A percentile compares a stretch with the other conserved stretches of the same genome.
These are phyloP conservation scores for Gasteruption jaculator DNA, from an alignment of 2,888 invertebrate genomes.

Conservation along the genomic window DNA sequence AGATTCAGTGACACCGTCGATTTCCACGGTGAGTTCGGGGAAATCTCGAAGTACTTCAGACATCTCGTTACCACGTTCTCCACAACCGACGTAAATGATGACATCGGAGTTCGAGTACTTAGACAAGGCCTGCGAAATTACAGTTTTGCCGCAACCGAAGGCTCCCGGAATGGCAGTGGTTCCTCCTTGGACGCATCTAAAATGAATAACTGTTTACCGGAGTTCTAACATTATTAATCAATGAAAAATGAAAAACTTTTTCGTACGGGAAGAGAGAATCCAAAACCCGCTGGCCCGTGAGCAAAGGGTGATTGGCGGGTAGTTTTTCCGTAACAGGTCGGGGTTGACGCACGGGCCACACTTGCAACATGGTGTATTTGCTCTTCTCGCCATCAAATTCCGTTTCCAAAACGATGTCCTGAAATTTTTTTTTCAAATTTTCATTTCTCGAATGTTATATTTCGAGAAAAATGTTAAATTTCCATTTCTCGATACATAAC, in stretches of 20 bases:
- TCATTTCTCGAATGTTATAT: too few relatives aligned
- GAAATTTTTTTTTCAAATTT: too few relatives aligned
- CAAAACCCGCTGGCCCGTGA: slow-evolving; percentile 96
- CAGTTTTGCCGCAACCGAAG: slow-evolving; percentile 99
- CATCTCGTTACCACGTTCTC: slow-evolving; percentile 99
- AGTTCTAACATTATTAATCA: too few relatives aligned
- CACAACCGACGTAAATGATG: slow-evolving; percentile 99
- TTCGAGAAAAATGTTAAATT: background rate
- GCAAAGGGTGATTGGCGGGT: slow-evolving; percentile 95
- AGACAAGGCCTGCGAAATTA: slow-evolving; percentile 98
- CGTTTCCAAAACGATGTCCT: slow-evolving; percentile 95
- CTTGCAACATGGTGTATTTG: slow-evolving; percentile 85
- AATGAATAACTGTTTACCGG: slow-evolving; percentile 4
- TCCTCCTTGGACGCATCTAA: slow-evolving; percentile 93
- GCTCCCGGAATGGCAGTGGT: slow-evolving; percentile 99
- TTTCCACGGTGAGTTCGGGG: slow-evolving; percentile 96
- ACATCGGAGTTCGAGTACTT: slow-evolving; percentile 99
- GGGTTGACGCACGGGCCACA: slow-evolving; percentile 99
- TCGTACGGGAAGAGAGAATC: slow-evolving; percentile 98
- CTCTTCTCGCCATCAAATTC: slow-evolving; percentile 96
- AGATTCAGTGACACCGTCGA: slow-evolving; percentile 93
- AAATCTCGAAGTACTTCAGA: slow-evolving; percentile 98
- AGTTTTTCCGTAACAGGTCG: slow-evolving; percentile 96
- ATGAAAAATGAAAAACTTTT: slow-evolving; percentile 47
- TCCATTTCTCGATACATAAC: too few relatives aligned